Evolutionary conservation across 2,888 invertebrate species (phyloP).

Genomic region (Dynastes hyllus): DNA sequence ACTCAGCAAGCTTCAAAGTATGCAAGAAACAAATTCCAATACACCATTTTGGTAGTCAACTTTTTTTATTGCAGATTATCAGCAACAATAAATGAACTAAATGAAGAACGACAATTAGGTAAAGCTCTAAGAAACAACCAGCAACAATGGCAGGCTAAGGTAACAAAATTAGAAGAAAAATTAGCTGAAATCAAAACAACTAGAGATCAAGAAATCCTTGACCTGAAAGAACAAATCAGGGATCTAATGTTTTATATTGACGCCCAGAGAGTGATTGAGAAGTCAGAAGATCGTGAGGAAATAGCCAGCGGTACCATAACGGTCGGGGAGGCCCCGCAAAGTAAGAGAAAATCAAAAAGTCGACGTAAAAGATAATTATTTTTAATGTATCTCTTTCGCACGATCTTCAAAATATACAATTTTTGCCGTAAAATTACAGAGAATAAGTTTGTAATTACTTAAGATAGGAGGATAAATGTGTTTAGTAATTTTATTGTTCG

Average conservation of each 20-base stretch:
- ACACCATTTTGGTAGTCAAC: too few species aligned
- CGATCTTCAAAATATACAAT: not conserved
- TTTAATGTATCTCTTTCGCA: conserved; percentile 6
- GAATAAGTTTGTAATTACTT: not conserved
- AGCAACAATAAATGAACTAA: conserved; percentile 80
- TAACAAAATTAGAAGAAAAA: conserved; percentile 74
- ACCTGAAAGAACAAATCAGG: conserved; percentile 92
- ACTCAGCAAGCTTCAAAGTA: conserved; percentile 77
- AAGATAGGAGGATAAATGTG: not conserved
- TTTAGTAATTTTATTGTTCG: not conserved
- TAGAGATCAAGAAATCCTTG: conserved; percentile 81
- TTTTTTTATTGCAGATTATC: conserved; percentile 72
- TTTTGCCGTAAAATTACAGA: not conserved
- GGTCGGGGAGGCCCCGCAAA: conserved; percentile 69
- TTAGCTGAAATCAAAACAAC: conserved; percentile 69
- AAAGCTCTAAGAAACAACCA: conserved; percentile 85
- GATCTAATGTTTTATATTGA: conserved; percentile 98
- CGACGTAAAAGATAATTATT: conserved; percentile 35
- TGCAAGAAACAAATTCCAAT: not conserved
- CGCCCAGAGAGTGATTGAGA: conserved; percentile 79
- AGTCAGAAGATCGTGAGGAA: conserved; percentile 75
- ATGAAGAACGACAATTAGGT: conserved; percentile 91
- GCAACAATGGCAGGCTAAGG: conserved; percentile 80
- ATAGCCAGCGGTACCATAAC: conserved; percentile 78
- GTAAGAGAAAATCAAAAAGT: conserved; percentile 57